Evolutionary conservation across 2,113 vertebrate species (phyloP), one percentile per base, ranked within the genome.

Genomic region (Amphilophus citrinellus): DNA sequence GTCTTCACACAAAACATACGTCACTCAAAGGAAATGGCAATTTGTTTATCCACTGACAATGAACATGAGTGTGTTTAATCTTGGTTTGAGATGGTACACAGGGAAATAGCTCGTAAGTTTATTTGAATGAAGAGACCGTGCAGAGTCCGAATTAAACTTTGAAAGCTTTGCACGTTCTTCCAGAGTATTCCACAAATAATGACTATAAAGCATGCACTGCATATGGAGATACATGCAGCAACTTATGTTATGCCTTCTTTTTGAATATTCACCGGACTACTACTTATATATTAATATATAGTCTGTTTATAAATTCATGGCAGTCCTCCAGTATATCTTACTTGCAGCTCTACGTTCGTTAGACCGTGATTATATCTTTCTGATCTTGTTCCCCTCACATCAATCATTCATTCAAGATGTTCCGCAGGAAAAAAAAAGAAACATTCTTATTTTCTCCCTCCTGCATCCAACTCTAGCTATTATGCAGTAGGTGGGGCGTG

Each of bases 371-470:
- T 93, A 93, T 94, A 90, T 91, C 85, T 60, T 94, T 94, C 87
- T 91, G 93, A 93, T 97, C 90, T 73, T 76, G 86, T 89, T 92
- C 93, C 93, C 95, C 86, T 91, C 94, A 92, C 95, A 96, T 95
- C 80, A 96, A 97, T 97, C 96, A 96, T 94, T 96, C 96, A 97
- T 97, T 96, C 91, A 96, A 95, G 92, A 93, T 94, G 94, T 89
- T 92, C 73, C 76, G 30, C 59, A 65, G 83, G 53, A 88, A 92
- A n/a, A 62, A 59, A 89, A 91, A 91, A 77, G 94, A 94, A 95
- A 95, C 90, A 93, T 94, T 95, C 93, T 95, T 96, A 95, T 96
- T 95, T 95, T 96, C 90, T 93, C 89, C 87, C 92, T 93, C 91
- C 87, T 92, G 93, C 95, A 91, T 95, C 77, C 91, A 93, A 94